Evolutionary conservation across 2,888 invertebrate species (phyloP).

Genomic region (Trichogramma dendrolimi): DNA sequence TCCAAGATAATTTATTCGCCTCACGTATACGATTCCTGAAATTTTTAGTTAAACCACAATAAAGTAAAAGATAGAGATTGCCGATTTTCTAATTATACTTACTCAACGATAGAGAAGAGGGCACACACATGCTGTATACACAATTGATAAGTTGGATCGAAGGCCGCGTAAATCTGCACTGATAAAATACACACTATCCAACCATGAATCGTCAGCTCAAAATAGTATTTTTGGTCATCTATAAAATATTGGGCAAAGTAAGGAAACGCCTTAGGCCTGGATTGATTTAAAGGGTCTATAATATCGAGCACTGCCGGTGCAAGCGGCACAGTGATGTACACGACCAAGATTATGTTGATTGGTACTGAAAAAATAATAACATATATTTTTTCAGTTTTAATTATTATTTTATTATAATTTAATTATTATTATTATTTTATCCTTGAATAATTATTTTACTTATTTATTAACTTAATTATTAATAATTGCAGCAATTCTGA

Average conservation of each 20-base stretch:
- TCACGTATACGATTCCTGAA: not conserved
- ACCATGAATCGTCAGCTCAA: constrained; percentile 8
- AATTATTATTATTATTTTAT: no score
- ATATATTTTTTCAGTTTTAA: not conserved
- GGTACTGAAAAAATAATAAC: constrained; percentile 7
- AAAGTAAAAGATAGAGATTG: not conserved
- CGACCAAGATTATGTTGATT: constrained; percentile 5
- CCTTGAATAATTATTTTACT: no score
- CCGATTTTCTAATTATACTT: not conserved
- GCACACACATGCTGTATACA: constrained; percentile 7
- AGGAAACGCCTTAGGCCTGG: constrained; percentile 3
- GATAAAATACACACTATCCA: constrained; percentile 10
- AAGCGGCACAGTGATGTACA: constrained; percentile 9
- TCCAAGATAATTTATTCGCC: not conserved
- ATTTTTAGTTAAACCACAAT: not conserved
- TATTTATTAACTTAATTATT: no score
- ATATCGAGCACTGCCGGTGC: constrained; percentile 7
- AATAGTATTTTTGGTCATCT: constrained; percentile 18
- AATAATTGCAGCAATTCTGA: no score
- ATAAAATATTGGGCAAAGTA: constrained; percentile 18
- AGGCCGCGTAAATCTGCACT: not conserved
- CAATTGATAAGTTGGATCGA: constrained; percentile 1
- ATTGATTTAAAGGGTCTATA: constrained; percentile 12
- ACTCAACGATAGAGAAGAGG: constrained; percentile 16
- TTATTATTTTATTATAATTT: no score